Percentiles rank a stretch among this genome's conserved stretches.
Evolutionary conservation across 2,113 vertebrate genomes (phyloP).

Genomic region (Cichladusa arquata): DNA sequence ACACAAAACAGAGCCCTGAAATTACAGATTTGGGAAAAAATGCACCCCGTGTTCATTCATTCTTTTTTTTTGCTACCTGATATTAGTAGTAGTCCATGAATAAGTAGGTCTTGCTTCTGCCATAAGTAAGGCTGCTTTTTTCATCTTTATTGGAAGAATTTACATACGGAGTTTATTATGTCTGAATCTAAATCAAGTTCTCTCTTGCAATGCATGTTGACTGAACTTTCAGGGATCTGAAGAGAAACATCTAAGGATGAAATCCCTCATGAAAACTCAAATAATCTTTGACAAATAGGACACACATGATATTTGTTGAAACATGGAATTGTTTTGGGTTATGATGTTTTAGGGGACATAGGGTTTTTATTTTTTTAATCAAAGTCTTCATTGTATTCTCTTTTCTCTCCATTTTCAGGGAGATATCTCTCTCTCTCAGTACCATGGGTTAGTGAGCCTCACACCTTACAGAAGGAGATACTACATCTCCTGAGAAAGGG

Average conservation of each 20-base stretch:
- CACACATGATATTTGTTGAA: background rate
- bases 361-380: background rate
- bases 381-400: background rate
- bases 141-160: background rate
- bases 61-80: background rate
- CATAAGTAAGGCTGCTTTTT: background rate
- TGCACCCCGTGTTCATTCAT: background rate
- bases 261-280: background rate
- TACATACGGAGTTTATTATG: background rate
- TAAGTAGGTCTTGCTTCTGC: background rate
- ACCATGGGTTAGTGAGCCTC: background rate
- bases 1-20: conserved; percentile 24
- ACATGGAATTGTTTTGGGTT: background rate
- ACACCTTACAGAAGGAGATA: background rate
- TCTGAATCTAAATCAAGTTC: background rate
- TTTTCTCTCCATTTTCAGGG: background rate
- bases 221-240: background rate
- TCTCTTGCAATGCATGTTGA: background rate
- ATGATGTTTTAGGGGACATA: background rate
- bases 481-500: background rate
- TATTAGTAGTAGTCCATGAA: background rate
- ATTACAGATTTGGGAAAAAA: background rate
- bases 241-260: background rate
- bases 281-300: background rate
- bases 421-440: background rate